phyloP scores from a whole-genome alignment of 2,113 vertebrate species.

The Tympanuchus pallidicinctus region DNA sequence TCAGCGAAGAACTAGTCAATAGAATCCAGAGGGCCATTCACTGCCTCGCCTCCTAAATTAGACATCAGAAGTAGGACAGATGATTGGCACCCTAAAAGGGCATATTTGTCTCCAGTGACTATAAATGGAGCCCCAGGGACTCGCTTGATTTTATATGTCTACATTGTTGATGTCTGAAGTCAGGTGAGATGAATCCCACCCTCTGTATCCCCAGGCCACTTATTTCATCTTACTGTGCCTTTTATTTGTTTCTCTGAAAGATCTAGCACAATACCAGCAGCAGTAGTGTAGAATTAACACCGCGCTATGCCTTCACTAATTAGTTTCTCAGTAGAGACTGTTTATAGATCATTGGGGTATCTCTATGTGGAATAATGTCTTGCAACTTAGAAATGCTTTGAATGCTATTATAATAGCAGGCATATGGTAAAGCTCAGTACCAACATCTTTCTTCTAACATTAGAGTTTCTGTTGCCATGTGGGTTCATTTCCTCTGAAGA shows the following conservation, averaged over 20 bases:
- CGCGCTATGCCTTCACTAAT: constrained; percentile 40
- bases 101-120: constrained; percentile 54
- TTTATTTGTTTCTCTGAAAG: constrained; percentile 32
- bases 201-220: constrained; percentile 7
- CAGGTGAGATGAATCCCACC: constrained; percentile 67
- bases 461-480: background rate
- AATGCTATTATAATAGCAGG: background rate
- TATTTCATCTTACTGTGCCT: constrained; percentile 38
- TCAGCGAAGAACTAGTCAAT: constrained; percentile 34
- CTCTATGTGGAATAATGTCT: background rate
- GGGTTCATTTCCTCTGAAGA: background rate
- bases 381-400: background rate
- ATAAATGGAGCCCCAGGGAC: background rate
- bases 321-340: constrained; percentile 12
- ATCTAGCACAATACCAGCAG: background rate
- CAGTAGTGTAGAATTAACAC: constrained; percentile 18
- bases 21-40: constrained; percentile 42
- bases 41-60: constrained; percentile 55
- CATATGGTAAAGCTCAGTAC: background rate
- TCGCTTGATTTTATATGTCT: constrained; percentile 28
- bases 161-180: constrained; percentile 56
- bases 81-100: constrained; percentile 66
- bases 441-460: background rate
- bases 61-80: constrained; percentile 7
- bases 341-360: constrained; percentile 33